Conservation (phyloP, 2,888 invertebrate genomes). For the Pachydiplax longipennis region DNA sequence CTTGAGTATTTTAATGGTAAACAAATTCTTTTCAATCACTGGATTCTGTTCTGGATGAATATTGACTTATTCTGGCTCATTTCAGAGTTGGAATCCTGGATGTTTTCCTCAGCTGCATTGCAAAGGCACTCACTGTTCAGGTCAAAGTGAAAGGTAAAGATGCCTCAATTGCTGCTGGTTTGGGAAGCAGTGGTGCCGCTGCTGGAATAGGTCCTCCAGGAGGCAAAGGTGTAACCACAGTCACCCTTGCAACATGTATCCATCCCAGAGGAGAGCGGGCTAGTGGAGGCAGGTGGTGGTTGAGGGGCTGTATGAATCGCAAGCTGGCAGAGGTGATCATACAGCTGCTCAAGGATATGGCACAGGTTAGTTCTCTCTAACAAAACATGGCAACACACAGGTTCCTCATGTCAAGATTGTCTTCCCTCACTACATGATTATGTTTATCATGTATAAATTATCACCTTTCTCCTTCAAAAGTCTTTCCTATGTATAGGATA, state of each 20-base stretch:
- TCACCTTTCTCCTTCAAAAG: too few species aligned
- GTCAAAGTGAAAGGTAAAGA: conserved; percentile 79
- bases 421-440: too few species aligned
- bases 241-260: conserved; percentile 68
- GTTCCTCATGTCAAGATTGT: too few species aligned
- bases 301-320: conserved; percentile 82
- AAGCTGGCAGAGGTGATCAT: conserved; percentile 90
- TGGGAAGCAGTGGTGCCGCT: conserved; percentile 57
- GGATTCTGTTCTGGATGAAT: too few species aligned
- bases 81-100: conserved; percentile 81
- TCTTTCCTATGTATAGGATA: too few species aligned
- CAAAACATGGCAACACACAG: too few species aligned
- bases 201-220: conserved; percentile 50
- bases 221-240: conserved; percentile 64
- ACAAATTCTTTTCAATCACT: too few species aligned
- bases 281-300: conserved; percentile 76
- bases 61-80: conserved; percentile 47
- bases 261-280: conserved; percentile 65
- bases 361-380: conserved; percentile 68
- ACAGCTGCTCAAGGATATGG: conserved; percentile 88
- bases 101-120: conserved; percentile 88
- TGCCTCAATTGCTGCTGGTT: conserved; percentile 57
- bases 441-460: too few species aligned
- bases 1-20: background rate
- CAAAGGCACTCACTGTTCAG: conserved; percentile 89